Conservation (phyloP, 2,888 invertebrate genomes). For the Linnaemya vulpina region DNA sequence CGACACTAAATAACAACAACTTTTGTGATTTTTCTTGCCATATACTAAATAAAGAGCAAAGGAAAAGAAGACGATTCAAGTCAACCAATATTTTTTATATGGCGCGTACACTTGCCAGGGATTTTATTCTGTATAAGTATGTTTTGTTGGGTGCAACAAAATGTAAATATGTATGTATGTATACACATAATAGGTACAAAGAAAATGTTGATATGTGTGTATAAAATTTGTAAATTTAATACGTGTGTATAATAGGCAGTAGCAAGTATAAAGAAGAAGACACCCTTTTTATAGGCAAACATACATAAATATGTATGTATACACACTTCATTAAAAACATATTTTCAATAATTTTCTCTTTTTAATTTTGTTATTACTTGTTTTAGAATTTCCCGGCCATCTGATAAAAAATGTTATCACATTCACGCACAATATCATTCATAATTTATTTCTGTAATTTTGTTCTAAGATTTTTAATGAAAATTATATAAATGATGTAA, state of each 20-base stretch:
- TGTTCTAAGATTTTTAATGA: conserved; percentile 64
- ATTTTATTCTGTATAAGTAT: conserved; percentile 41
- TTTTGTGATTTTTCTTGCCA: conserved; percentile 39
- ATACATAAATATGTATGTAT: background rate
- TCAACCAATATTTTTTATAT: conserved; percentile 62
- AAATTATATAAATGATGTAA: conserved; percentile 72
- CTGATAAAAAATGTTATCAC: conserved; percentile 59
- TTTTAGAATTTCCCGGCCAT: conserved; percentile 56
- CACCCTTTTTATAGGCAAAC: conserved; percentile 61
- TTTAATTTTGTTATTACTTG: conserved; percentile 52
- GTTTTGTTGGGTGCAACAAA: conserved; percentile 61
- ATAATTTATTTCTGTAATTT: conserved; percentile 37
- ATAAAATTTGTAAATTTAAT: background rate
- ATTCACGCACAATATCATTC: conserved; percentile 39
- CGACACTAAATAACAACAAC: conserved; percentile 55
- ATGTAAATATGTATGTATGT: background rate
- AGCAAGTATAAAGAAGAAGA: conserved; percentile 64
- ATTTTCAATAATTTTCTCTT: conserved; percentile 53
- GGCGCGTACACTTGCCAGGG: conserved; percentile 71
- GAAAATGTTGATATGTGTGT: conserved; percentile 44
- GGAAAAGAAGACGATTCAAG: conserved; percentile 70
- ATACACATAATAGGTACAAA: conserved; percentile 36
- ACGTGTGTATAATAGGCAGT: background rate
- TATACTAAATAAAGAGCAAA: conserved; percentile 53
- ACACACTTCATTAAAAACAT: conserved; percentile 43